Conservation (phyloP, 2,797 vertebrate genomes). For the Microcaecilia unicolor region DNA sequence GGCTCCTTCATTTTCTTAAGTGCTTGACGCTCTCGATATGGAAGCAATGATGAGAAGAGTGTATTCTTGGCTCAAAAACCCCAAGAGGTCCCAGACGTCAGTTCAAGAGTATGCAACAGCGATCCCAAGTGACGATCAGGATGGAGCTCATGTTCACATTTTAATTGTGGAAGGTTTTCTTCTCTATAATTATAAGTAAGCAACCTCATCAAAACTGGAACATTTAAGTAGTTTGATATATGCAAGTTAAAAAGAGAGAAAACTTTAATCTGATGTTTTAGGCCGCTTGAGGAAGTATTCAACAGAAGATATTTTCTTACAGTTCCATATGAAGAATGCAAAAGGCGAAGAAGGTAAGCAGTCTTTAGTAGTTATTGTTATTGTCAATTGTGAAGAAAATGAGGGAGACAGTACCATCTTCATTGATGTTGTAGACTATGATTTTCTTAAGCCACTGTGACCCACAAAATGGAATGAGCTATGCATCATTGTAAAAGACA, state of each 20-base stretch:
- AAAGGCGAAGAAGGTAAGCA: conserved; percentile 76
- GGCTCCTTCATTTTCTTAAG: conserved; percentile 38
- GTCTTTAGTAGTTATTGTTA: too few relatives aligned
- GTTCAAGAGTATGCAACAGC: background rate
- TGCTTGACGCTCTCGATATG: conserved; percentile 81
- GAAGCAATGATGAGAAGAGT: conserved; percentile 73
- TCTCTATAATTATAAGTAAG: conserved; percentile 84
- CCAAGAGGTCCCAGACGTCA: conserved; percentile 21
- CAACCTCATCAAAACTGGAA: too few relatives aligned
- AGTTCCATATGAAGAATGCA: conserved; percentile 82
- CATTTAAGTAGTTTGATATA: too few relatives aligned
- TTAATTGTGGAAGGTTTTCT: conserved; percentile 92
- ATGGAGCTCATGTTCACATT: conserved; percentile 39
- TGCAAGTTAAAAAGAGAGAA: background rate
- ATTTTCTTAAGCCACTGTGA: too few relatives aligned
- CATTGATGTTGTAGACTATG: too few relatives aligned
- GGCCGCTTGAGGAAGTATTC: conserved; percentile 72
- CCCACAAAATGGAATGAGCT: too few relatives aligned
- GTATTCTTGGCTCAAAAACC: conserved; percentile 52
- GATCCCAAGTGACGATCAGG: background rate
- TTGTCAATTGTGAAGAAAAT: too few relatives aligned
- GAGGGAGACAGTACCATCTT: too few relatives aligned
- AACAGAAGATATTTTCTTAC: conserved; percentile 80
- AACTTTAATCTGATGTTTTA: conserved; percentile 35
- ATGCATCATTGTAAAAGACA: too few relatives aligned